Evolutionary conservation across 35 echinoderm and acorn worm species (phyloP), one percentile per base, ranked within the genome.

Genomic region (Ophiothrix spiculata): DNA sequence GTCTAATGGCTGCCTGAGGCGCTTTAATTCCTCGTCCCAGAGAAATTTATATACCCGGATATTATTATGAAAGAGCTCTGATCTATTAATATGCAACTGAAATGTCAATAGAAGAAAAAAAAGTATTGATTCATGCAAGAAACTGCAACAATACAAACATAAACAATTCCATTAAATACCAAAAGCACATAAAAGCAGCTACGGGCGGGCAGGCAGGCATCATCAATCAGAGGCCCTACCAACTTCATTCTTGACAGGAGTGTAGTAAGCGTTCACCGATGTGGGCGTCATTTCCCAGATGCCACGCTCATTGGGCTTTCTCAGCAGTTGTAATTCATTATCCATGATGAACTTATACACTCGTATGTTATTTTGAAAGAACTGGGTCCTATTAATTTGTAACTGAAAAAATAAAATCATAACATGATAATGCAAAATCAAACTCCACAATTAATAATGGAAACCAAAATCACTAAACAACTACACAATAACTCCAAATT

Each of bases 21-120:
- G 54, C 40, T 89, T 42, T 16, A 92, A 83, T 33, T 92, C 75
- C 0, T 45, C 39, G 23, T 92, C 74, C 4, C 86, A 64, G 13
- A 82, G 35, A 73, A 92, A 97, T 40, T 87, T 78, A 23, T 79
- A 40, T 1, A 97, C 84, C 35, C 87, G 87, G 32, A 97, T 88
- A 56, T 89, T 93, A 81, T 97, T 97, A 11, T 64, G 56, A 80
- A 97, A 97, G 69, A 86, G 93, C 39, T 92, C 94, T n/a, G 86
- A 75, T 35, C 56, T 42, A 74, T 92, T 92, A 33, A 97, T 86
- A 35, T 97, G 90, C 79, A 97, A 64, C 94, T 97, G 56, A 45
- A 83, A 54, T 1, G 35, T 23, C 31, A 85, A 54, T 1, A 36
- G 83, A 35, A 73, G 35, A 73, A n/a, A 74, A n/a, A 69, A 4